phyloP scores from a whole-genome alignment of 2,113 vertebrate species.

The Antechinus stuartii region DNA sequence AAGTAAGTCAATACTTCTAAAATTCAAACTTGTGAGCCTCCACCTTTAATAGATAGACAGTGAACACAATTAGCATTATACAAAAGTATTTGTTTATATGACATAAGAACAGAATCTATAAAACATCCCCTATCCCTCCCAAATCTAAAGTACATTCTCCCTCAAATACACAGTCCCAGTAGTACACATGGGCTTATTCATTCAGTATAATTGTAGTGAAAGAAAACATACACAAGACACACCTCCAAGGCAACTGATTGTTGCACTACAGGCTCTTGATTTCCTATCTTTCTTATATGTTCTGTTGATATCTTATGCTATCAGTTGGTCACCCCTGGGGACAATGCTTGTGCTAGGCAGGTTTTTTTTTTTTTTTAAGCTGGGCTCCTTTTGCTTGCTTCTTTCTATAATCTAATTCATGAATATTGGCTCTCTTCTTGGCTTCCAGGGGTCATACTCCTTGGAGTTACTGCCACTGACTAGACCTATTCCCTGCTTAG shows the following conservation, averaged over 20 bases:
- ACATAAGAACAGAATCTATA: neutral
- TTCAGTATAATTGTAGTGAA: neutral
- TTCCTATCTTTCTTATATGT: neutral
- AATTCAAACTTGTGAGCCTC: neutral
- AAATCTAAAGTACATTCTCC: neutral
- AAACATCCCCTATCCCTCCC: neutral
- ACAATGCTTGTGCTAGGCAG: neutral
- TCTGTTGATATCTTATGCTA: too few relatives aligned
- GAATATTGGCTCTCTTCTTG: neutral
- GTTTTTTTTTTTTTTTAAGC: neutral
- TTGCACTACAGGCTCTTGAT: neutral
- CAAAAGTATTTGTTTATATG: neutral
- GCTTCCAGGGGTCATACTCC: neutral
- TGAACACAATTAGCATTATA: neutral
- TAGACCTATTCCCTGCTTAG: neutral
- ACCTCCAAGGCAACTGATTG: neutral
- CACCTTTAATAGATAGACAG: neutral
- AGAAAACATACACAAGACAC: neutral
- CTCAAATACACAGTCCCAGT: neutral
- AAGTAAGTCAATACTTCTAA: neutral
- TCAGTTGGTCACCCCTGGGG: neutral
- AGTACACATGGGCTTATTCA: neutral
- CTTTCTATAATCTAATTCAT: neutral
- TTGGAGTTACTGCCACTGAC: neutral
- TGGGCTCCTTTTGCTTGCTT: neutral